These are phyloP conservation scores for Harpegnathos saltator DNA, from an alignment of 1,140 invertebrate genomes.

Conservation along the genomic window DNA sequence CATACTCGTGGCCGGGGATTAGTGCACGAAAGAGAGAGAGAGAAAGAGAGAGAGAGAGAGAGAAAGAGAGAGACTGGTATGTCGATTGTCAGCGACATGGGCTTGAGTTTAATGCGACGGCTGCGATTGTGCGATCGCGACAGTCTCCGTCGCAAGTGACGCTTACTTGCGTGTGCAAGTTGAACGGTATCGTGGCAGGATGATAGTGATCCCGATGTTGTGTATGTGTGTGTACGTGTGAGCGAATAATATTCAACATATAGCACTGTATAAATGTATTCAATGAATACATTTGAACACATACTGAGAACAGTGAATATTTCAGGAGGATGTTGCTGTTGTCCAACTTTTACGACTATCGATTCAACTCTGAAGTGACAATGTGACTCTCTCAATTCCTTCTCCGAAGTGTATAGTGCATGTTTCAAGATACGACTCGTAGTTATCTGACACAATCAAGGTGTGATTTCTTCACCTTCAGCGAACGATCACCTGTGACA, in stretches of 20 bases:
- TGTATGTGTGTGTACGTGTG: neutral
- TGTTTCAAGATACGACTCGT: neutral
- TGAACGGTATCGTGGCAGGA: neutral
- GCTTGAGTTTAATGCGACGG: constrained; percentile 34
- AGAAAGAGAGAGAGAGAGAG: neutral
- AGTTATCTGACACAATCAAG: neutral
- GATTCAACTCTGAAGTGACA: neutral
- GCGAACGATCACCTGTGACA: too few species aligned
- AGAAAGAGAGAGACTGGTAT: constrained; percentile 22
- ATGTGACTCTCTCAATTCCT: neutral
- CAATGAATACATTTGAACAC: neutral
- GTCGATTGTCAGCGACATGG: constrained; percentile 48
- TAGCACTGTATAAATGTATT: neutral
- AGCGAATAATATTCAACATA: constrained; percentile 7
- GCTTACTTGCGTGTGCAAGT: neutral
- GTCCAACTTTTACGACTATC: neutral
- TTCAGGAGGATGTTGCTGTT: neutral
- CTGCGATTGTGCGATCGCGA: constrained; percentile 33
- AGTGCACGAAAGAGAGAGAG: constrained; percentile 8
- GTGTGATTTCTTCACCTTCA: neutral
- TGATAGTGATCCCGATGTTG: neutral
- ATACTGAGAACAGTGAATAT: neutral
- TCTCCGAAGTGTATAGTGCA: neutral
- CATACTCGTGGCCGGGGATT: constrained; percentile 36
- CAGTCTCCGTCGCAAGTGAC: neutral